These are phyloP conservation scores for Eulemur albifrons DNA, from an alignment of 2,797 vertebrate genomes.

Conservation along the genomic window DNA sequence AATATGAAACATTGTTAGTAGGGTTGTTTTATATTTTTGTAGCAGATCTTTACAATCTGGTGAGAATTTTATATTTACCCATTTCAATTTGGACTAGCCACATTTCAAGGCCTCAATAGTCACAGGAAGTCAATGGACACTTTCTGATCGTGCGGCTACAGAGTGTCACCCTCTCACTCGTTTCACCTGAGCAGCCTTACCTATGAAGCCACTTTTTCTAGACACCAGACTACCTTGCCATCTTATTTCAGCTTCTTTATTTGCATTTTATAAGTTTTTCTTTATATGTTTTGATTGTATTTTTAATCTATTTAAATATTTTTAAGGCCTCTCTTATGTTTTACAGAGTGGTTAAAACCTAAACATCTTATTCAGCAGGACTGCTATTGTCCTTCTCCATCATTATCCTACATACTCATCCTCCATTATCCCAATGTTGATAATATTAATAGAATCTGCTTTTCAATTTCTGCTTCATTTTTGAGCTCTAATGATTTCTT, in stretches of 20 bases:
- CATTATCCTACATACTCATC: accelerated
- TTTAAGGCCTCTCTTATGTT: not conserved
- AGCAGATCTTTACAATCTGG: not conserved
- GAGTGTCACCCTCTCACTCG: accelerated
- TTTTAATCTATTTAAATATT: not conserved
- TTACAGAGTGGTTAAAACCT: not conserved
- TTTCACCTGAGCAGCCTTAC: not conserved
- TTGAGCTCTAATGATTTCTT: not conserved
- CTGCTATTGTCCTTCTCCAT: too few species aligned
- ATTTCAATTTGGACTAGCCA: not conserved
- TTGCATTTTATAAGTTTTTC: not conserved
- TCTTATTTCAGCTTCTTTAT: not conserved
- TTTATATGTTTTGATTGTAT: not conserved
- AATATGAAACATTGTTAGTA: not conserved
- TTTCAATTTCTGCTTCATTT: not conserved
- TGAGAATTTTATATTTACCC: not conserved
- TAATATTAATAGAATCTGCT: not conserved
- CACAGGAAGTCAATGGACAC: accelerated
- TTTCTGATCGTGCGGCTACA: accelerated
- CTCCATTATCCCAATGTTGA: not conserved
- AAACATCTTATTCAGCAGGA: not conserved
- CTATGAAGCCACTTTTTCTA: not conserved
- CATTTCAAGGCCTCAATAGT: not conserved
- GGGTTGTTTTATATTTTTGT: not conserved
- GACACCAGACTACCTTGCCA: too few species aligned